Evolutionary conservation across 2,888 invertebrate genomes (phyloP).

Genomic region (Phragmatobia fuliginosa): DNA sequence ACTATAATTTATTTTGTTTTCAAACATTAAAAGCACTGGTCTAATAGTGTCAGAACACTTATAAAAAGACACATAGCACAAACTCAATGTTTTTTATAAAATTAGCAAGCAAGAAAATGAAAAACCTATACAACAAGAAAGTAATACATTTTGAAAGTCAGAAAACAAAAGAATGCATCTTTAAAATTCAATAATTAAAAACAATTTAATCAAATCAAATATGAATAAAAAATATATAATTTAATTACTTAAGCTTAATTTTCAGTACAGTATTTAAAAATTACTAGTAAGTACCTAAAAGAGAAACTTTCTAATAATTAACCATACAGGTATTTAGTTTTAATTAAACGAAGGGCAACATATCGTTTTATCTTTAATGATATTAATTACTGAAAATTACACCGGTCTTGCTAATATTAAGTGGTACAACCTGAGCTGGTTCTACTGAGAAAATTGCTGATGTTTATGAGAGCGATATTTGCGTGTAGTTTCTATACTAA

Average conservation of each 20-base stretch:
- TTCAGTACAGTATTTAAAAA: background rate
- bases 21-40: no score
- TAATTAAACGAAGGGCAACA: conserved; percentile 3
- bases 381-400: background rate
- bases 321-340: background rate
- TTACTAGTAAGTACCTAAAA: background rate
- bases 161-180: conserved; percentile 6
- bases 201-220: conserved; percentile 6
- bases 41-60: background rate
- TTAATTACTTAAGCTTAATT: background rate
- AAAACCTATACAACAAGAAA: background rate
- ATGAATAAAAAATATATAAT: background rate
- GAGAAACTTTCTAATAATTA: conserved; percentile 12
- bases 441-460: background rate
- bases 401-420: conserved; percentile 8
- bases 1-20: no score
- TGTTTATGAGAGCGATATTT: background rate
- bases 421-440: background rate
- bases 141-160: background rate
- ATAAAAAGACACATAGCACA: background rate
- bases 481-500: no score
- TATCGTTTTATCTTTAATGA: conserved; percentile 3
- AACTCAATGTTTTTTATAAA: background rate
- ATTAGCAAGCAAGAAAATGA: background rate
- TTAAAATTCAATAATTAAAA: background rate